Evolutionary conservation across 2,888 invertebrate species (phyloP).

Genomic region (Mesorhabditis spiculigera): DNA sequence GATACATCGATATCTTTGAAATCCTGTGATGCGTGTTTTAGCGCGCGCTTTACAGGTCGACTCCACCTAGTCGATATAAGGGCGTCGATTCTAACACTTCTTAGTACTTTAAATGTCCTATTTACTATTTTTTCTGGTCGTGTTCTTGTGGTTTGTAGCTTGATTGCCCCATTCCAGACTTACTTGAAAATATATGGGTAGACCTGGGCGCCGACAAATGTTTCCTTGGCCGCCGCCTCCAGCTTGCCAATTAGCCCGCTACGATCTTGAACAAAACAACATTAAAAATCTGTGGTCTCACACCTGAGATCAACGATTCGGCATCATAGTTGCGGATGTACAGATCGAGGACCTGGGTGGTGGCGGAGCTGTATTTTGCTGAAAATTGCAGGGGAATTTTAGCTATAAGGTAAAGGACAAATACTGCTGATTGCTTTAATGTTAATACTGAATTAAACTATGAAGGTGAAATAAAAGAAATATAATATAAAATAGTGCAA

Average conservation of each 20-base stretch:
- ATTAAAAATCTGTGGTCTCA: background rate
- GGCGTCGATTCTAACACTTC: too few species aligned
- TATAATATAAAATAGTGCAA: too few species aligned
- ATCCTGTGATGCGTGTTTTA: too few species aligned
- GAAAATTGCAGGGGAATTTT: constrained; percentile 7
- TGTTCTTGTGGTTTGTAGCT: too few species aligned
- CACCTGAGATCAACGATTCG: background rate
- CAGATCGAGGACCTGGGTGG: background rate
- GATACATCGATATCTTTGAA: too few species aligned
- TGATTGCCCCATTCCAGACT: background rate
- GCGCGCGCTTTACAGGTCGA: too few species aligned
- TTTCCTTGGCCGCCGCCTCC: constrained; percentile 40
- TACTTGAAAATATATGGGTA: constrained; percentile 50
- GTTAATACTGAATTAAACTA: background rate
- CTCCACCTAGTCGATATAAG: too few species aligned
- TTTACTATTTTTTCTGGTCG: too few species aligned
- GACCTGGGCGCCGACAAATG: constrained; percentile 48
- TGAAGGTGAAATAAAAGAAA: too few species aligned
- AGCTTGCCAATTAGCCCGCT: constrained; percentile 16
- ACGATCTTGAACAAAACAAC: background rate
- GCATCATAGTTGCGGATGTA: background rate
- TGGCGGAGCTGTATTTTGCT: constrained; percentile 30
- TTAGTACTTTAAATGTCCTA: too few species aligned
- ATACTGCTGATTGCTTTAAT: background rate
- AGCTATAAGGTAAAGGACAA: background rate